Evolutionary conservation across 2,888 invertebrate species (phyloP), one percentile per base, ranked within the genome.

Genomic region (Leptinotarsa juncta): DNA sequence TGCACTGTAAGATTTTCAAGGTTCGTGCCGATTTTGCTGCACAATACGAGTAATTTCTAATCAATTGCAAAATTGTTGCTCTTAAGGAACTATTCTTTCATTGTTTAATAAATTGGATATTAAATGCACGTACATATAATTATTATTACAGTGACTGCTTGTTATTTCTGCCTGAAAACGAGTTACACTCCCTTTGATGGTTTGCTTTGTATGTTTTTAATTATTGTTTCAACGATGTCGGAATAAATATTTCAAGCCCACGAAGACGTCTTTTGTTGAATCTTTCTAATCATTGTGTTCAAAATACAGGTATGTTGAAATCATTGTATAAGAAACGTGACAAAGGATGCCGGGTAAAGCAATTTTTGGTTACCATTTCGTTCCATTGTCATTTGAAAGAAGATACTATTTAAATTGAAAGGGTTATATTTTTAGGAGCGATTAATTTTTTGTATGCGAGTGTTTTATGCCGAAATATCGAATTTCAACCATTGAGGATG

Each of bases 81-180:
- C 20, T 57, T 20, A 57, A 53, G 12, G 42, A 18, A 15, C 20
- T 57, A 62, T 62, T 62, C 10, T 14, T n/a, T 62, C 62, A 62
- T 62, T 62, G 62, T 62, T 62, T 10, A n/a, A 26, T 32, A 42
- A 62, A 62, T 62, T 62, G 62, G 32, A 62, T 42, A 62, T 62
- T n/a, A 62, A n/a, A 12, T 62, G n/a, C 32, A 62, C 12, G 16
- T 62, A 32, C 32, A 62, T n/a, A 57, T 42, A 62, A 62, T 62
- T 32, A 57, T 23, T 53, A 18, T 57, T 18, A 18, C 26, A 62
- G 32, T 32, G 32, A 62, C 62, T 62, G 32, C 23, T 32, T 62
- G 7, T 26, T 62, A 42, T 42, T 62, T 42, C 42, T 62, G 62
- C 42, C 26, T 62, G 62, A 62, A 62, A 62, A 62, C 16, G 3